These are phyloP conservation scores for Antheraea assamensis DNA, from an alignment of 2,888 invertebrate genomes.

Conservation along the genomic window DNA sequence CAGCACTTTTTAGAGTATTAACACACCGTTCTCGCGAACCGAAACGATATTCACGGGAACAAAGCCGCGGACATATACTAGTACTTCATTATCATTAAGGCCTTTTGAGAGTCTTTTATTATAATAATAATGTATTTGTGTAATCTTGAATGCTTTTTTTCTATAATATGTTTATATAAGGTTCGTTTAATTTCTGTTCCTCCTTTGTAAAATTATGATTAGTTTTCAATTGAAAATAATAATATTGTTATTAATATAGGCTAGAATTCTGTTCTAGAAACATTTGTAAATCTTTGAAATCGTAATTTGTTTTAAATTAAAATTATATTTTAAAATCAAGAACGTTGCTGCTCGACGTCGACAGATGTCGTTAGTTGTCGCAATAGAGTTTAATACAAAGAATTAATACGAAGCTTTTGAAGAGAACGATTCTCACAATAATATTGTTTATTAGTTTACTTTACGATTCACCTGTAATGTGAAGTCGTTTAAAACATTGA, in stretches of 20 bases:
- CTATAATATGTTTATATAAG: no score
- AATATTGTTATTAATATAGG: background rate
- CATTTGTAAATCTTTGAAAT: background rate
- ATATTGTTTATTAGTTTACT: background rate
- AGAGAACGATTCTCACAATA: background rate
- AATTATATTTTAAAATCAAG: background rate
- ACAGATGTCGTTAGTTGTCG: slow-evolving; percentile 3
- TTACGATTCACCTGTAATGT: background rate
- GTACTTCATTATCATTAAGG: no score
- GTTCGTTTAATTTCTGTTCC: background rate
- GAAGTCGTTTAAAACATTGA: background rate
- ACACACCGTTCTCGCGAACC: no score
- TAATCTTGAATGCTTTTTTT: no score
- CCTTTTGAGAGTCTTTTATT: background rate
- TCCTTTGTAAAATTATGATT: background rate
- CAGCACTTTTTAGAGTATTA: no score
- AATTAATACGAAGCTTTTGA: background rate
- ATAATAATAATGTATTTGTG: background rate
- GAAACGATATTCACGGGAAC: no score
- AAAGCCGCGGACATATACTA: no score
- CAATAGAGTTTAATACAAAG: background rate
- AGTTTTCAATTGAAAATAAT: background rate
- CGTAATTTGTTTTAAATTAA: background rate
- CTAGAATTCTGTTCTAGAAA: background rate
- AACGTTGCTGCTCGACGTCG: background rate